These are phyloP conservation scores for Rhinolophus sinicus DNA, from an alignment of 2,113 vertebrate species.

Conservation along the genomic window DNA sequence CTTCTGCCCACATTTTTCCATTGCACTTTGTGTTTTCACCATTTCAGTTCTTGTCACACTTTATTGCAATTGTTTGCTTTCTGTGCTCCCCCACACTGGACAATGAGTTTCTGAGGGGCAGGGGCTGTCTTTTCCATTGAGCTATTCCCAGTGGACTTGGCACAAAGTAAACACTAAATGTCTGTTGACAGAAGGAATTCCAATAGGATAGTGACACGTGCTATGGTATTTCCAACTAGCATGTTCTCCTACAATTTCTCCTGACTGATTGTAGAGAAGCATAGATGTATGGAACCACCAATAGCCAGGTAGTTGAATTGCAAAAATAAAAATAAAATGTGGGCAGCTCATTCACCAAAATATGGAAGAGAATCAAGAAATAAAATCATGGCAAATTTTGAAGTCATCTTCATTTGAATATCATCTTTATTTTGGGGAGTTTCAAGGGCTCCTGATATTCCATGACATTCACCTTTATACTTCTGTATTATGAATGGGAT, in stretches of 20 bases:
- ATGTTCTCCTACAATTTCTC: too few species aligned
- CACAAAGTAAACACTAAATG: background rate
- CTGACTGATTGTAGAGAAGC: background rate
- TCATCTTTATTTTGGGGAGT: background rate
- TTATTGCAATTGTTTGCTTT: background rate
- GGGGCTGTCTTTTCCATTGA: background rate
- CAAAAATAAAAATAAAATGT: conserved; percentile 14
- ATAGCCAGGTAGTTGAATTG: background rate
- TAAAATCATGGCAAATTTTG: background rate
- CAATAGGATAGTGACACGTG: background rate
- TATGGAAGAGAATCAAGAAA: background rate
- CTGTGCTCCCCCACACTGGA: background rate
- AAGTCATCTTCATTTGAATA: background rate
- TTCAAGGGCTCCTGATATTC: background rate
- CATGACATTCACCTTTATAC: background rate
- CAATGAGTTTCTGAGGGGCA: background rate
- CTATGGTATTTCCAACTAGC: background rate
- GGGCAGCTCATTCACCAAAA: background rate
- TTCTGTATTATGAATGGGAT: background rate
- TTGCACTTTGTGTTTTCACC: background rate
- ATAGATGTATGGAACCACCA: background rate
- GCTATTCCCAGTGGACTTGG: background rate
- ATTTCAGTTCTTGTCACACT: background rate
- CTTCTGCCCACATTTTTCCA: background rate
- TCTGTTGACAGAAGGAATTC: background rate